These are phyloP conservation scores for Cantharis rustica DNA, from an alignment of 2,888 invertebrate species.

Conservation along the genomic window DNA sequence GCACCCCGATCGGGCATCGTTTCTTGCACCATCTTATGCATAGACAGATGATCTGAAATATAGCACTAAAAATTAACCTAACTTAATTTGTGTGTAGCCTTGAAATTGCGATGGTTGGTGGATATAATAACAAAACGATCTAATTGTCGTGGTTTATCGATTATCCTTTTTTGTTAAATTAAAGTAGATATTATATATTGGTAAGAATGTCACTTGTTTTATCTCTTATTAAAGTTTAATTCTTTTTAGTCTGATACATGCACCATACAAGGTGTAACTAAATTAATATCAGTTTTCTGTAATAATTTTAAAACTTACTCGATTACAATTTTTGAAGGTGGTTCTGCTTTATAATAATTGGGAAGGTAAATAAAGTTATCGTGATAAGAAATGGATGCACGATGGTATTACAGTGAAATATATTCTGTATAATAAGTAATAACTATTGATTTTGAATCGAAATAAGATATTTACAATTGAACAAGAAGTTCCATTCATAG, in stretches of 20 bases:
- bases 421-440: neutral
- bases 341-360: neutral
- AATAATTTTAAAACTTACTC: neutral
- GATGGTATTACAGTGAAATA: neutral
- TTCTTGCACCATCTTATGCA: neutral
- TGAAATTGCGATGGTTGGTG: neutral
- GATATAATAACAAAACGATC: neutral
- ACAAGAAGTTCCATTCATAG: neutral
- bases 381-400: neutral
- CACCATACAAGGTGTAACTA: neutral
- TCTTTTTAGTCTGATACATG: neutral
- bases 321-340: too few species aligned
- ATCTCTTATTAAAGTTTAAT: neutral
- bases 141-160: neutral
- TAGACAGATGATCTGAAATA: neutral
- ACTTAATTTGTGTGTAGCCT: neutral
- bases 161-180: neutral
- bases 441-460: neutral
- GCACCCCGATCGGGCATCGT: neutral
- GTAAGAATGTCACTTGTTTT: neutral
- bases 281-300: neutral
- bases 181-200: neutral
- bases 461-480: neutral
- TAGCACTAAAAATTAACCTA: neutral
- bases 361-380: neutral